Conservation (phyloP, 2,797 vertebrate genomes). For the Prionace glauca region DNA sequence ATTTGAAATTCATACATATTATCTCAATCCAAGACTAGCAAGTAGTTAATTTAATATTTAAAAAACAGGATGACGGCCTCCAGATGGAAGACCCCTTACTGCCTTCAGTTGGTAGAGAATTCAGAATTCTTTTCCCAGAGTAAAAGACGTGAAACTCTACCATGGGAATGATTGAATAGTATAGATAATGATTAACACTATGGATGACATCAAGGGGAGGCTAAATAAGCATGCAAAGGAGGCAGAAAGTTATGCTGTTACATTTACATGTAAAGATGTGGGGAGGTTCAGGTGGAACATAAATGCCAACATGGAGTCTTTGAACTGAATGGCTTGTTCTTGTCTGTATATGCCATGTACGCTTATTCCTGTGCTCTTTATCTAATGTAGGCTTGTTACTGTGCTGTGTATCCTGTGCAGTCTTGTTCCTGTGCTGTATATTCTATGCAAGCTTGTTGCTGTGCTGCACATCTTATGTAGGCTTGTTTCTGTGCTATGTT, state of each 20-base stretch:
- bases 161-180: background rate
- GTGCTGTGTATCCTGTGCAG: no score
- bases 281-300: no score
- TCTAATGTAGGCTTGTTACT: no score
- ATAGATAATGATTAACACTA: background rate
- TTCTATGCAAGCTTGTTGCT: no score
- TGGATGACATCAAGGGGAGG: no score
- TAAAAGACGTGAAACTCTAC: background rate
- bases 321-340: no score
- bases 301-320: no score
- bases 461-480: no score
- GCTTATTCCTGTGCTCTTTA: no score
- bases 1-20: background rate
- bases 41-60: background rate
- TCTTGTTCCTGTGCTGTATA: no score
- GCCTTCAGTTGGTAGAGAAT: background rate
- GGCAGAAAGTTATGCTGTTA: background rate
- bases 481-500: no score
- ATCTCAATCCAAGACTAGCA: background rate
- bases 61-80: background rate
- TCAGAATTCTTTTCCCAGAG: background rate
- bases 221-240: background rate
- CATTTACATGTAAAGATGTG: background rate
- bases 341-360: no score
- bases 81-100: background rate